A percentile compares a stretch with the other conserved stretches of the same genome.
Evolutionary conservation across 2,113 vertebrate genomes (phyloP).

Genomic region (Microcebus murinus): DNA sequence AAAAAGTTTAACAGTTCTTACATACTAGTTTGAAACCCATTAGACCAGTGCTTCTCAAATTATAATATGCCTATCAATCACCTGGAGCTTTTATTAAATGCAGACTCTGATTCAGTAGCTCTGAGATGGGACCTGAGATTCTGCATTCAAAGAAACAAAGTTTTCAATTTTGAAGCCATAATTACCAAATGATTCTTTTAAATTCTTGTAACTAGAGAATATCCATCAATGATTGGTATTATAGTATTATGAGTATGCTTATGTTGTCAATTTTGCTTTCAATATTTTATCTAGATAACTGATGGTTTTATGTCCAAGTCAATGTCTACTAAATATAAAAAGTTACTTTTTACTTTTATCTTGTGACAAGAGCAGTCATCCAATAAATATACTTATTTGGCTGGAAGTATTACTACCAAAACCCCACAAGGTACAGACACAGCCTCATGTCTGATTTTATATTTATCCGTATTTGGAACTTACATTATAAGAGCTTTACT

Average conservation of each 20-base stretch:
- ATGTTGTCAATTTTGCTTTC: constrained; percentile 13
- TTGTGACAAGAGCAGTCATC: not conserved
- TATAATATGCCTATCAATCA: not conserved
- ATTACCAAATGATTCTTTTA: not conserved
- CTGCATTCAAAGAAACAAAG: not conserved
- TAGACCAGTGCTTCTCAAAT: not conserved
- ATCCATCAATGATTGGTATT: not conserved
- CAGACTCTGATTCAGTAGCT: not conserved
- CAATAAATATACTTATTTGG: not conserved
- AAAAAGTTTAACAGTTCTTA: not conserved
- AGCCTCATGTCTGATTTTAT: not conserved
- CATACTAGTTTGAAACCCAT: not conserved
- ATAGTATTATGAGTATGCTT: not conserved
- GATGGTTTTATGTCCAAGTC: not conserved
- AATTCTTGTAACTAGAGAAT: not conserved
- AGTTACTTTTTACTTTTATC: not conserved
- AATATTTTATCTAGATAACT: not conserved
- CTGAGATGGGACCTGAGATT: not conserved
- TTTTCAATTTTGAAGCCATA: not conserved
- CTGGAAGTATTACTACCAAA: not conserved
- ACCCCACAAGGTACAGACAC: not conserved
- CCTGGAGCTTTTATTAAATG: not conserved
- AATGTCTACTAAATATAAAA: constrained; percentile 19
- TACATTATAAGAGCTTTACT: not conserved
- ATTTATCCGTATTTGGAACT: not conserved